phyloP scores from a whole-genome alignment of 2,888 invertebrate genomes.

The Dasypogon diadema region DNA sequence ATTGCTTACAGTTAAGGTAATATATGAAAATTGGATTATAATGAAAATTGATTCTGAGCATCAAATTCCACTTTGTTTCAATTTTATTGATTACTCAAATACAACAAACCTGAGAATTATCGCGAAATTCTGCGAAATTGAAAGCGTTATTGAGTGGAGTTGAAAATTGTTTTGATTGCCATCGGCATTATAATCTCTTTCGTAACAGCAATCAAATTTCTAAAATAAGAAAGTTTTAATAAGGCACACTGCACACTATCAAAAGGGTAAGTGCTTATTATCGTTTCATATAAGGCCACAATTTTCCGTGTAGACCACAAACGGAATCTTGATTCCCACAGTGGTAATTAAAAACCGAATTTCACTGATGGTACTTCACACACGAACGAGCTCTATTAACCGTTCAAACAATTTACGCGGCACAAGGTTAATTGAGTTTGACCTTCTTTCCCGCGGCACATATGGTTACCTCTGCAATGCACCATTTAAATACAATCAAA shows the following conservation, averaged over 20 bases:
- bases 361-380: conserved; percentile 12
- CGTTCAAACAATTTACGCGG: background rate
- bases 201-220: conserved; percentile 12
- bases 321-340: conserved; percentile 18
- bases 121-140: too few relatives aligned
- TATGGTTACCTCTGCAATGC: background rate
- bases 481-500: background rate
- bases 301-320: conserved; percentile 16
- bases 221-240: conserved; percentile 15
- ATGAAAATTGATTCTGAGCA: too few relatives aligned
- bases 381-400: conserved; percentile 6
- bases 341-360: conserved; percentile 28
- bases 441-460: conserved; percentile 25
- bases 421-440: conserved; percentile 18
- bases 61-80: too few relatives aligned
- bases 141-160: background rate
- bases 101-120: too few relatives aligned
- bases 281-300: background rate
- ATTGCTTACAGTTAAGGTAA: too few relatives aligned
- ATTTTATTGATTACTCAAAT: too few relatives aligned
- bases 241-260: background rate
- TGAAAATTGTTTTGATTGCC: background rate
- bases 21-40: too few relatives aligned
- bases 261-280: conserved; percentile 33
- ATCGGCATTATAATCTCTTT: background rate